Evolutionary conservation across 1,140 invertebrate species (phyloP).

Genomic region (Bombus picipes): DNA sequence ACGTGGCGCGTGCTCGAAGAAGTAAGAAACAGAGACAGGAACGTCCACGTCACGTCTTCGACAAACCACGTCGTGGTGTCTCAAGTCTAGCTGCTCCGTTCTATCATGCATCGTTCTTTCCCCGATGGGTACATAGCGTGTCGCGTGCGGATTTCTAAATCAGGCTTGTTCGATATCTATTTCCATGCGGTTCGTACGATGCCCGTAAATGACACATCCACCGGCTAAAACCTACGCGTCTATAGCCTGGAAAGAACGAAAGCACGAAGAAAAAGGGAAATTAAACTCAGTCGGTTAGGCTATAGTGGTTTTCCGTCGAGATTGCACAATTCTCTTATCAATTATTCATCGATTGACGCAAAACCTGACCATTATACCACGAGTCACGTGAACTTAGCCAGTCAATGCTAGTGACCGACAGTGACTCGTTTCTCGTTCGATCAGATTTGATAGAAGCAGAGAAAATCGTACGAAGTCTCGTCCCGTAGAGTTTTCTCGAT

Average conservation of each 20-base stretch:
- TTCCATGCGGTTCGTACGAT: slow-evolving; percentile 18
- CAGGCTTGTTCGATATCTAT: slow-evolving; percentile 46
- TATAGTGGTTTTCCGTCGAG: slow-evolving; percentile 36
- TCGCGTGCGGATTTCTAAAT: slow-evolving; percentile 50
- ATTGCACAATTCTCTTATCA: slow-evolving; percentile 35
- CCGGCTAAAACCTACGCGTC: neutral
- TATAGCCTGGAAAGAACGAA: slow-evolving; percentile 6
- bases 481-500: neutral
- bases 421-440: neutral
- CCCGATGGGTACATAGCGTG: neutral
- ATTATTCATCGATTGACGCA: slow-evolving; percentile 47
- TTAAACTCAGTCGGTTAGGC: neutral
- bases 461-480: neutral
- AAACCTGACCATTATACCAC: slow-evolving; percentile 8
- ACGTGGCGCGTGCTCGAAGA: neutral
- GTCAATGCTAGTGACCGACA: slow-evolving; percentile 43
- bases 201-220: slow-evolving; percentile 51
- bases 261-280: neutral
- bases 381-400: slow-evolving; percentile 35
- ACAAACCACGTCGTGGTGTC: neutral
- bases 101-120: neutral
- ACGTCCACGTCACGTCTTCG: slow-evolving; percentile 6
- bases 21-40: neutral
- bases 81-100: too few relatives aligned
- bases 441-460: neutral